A percentile compares a stretch with the other conserved stretches of the same genome.
Conservation (phyloP, 2,113 vertebrate genomes). For the Tyrannus savana region DNA sequence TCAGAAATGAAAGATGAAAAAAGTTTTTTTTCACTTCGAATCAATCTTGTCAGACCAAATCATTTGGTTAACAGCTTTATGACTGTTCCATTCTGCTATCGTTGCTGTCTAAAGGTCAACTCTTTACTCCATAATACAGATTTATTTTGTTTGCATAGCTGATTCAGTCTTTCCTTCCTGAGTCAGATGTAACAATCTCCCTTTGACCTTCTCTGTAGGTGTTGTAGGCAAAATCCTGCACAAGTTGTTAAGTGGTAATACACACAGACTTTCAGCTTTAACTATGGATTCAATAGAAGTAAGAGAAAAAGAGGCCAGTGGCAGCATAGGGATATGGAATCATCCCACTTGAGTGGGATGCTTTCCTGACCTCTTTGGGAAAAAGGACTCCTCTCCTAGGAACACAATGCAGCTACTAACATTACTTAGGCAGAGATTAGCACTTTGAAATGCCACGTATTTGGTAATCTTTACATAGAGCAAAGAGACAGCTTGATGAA, state of each 20-base stretch:
- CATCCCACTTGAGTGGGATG: not conserved
- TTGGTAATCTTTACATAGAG: not conserved
- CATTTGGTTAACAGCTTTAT: constrained; percentile 10
- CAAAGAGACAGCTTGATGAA: not conserved
- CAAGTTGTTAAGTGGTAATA: not conserved
- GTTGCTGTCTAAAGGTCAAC: constrained; percentile 43
- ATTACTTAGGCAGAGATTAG: not conserved
- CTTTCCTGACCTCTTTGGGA: not conserved
- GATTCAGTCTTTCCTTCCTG: constrained; percentile 48
- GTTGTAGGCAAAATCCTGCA: constrained; percentile 26
- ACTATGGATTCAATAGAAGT: not conserved
- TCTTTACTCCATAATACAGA: constrained; percentile 10
- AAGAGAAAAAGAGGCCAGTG: not conserved
- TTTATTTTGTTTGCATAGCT: constrained; percentile 42
- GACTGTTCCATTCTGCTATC: not conserved
- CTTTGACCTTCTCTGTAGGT: constrained; percentile 40
- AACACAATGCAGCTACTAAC: not conserved
- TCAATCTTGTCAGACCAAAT: not conserved
- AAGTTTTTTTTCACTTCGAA: not conserved
- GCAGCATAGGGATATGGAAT: not conserved
- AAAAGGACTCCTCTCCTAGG: not conserved
- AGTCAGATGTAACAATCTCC: constrained; percentile 9
- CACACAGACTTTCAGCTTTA: constrained; percentile 29
- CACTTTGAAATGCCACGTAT: not conserved
- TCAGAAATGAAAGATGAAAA: not conserved